Percentiles rank a stretch among this genome's conserved stretches.
These are phyloP conservation scores for Ischnura elegans DNA, from an alignment of 2,888 invertebrate genomes.

Conservation along the genomic window DNA sequence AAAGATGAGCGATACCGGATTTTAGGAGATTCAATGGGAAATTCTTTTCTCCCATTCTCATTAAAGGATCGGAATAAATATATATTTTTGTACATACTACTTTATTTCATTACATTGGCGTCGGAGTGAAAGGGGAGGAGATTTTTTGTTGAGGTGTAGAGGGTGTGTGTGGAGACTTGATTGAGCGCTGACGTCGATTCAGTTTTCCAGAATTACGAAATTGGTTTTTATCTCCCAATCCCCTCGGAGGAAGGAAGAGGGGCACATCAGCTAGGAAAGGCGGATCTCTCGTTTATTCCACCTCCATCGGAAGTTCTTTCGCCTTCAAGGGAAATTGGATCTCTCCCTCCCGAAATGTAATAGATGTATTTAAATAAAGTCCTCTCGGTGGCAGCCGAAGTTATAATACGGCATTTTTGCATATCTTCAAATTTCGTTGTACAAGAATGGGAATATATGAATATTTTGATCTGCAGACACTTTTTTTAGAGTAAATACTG, in stretches of 20 bases:
- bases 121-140: not conserved
- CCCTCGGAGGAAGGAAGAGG: conserved; percentile 16
- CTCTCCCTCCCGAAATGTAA: conserved; percentile 21
- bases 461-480: not conserved
- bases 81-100: not conserved
- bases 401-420: conserved; percentile 15
- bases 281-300: conserved; percentile 22
- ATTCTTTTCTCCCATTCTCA: not conserved
- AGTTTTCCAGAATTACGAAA: conserved; percentile 35
- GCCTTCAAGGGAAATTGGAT: conserved; percentile 26
- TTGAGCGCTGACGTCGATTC: conserved; percentile 38
- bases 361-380: not conserved
- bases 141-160: not conserved
- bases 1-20: not conserved
- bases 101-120: conserved; percentile 26
- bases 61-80: too few species aligned
- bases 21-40: not conserved
- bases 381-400: not conserved
- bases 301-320: conserved; percentile 31
- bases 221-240: conserved; percentile 38
- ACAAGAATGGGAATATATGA: not conserved
- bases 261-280: not conserved
- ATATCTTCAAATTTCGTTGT: conserved; percentile 18
- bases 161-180: not conserved
- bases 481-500: not conserved